Conservation (phyloP, 53 echinoderm and acorn worm genomes). For the Henricia sp. region DNA sequence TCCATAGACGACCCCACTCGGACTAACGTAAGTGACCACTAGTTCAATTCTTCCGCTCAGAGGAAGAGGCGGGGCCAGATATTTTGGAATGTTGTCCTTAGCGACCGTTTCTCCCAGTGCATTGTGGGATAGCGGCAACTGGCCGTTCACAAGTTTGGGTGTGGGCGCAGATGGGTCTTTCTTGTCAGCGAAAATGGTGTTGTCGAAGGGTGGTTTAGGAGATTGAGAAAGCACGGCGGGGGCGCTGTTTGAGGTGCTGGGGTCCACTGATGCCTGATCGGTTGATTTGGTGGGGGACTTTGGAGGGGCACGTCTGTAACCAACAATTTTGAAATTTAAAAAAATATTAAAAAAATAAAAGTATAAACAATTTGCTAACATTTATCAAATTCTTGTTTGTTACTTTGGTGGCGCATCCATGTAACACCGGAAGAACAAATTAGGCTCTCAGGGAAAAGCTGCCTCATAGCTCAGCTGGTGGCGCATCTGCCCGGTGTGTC, state of each 20-base stretch:
- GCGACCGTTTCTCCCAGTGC: background rate
- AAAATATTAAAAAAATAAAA: no score
- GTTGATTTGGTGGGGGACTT: background rate
- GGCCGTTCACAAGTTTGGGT: background rate
- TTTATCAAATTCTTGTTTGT: no score
- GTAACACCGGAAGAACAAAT: no score
- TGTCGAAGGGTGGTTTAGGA: background rate
- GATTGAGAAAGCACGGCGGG: background rate
- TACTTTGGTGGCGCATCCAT: no score
- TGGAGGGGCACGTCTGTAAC: background rate
- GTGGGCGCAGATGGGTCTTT: background rate
- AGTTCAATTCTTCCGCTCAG: conserved; percentile 51
- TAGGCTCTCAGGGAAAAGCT: no score
- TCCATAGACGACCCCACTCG: conserved; percentile 79
- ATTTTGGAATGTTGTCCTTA: conserved; percentile 23
- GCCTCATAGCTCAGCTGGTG: no score
- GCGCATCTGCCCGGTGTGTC: no score
- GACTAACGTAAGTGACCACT: conserved; percentile 79
- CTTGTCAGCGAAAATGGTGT: background rate
- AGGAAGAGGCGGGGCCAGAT: conserved; percentile 53
- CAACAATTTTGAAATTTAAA: background rate
- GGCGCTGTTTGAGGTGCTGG: background rate
- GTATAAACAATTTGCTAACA: no score
- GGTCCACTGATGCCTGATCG: background rate
- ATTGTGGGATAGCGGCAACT: background rate